Evolutionary conservation across 1,140 invertebrate genomes (phyloP), one percentile per base, ranked within the genome.

Genomic region (Wasmannia auropunctata): DNA sequence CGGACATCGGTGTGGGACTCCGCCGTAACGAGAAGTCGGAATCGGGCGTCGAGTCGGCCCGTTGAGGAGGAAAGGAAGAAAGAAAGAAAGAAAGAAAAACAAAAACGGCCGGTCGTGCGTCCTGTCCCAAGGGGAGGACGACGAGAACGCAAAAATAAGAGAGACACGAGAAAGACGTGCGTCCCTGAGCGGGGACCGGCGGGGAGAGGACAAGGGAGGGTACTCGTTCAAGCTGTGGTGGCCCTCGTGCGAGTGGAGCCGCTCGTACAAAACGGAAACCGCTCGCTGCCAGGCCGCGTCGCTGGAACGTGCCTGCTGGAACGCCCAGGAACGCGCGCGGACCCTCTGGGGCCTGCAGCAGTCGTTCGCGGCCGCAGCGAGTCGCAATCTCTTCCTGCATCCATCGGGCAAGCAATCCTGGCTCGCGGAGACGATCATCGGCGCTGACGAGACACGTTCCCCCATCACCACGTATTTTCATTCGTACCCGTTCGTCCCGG

Each of bases 401-500:
- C 85, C 87, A 40, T 56, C 74, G 84, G 37, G 86, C 86, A 91
- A 86, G n/a, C n/a, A n/a, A 77, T 90, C 77, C 86, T 91, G 87
- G 91, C 87, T 90, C 85, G 92, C 89, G 86, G 91, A 81, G 80
- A 87, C 92, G 76, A 87, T 88, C 67, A 31, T 80, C 62, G 77
- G 58, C 89, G 91, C 91, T 88, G 93, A 92, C 83, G 91, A 93
- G 91, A 90, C 91, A 92, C 90, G 91, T 49, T 91, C 93, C 90
- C 90, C 93, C 91, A 93, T 94, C 95, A 95, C 94, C 93, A 95
- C 95, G 95, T 95, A 95, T 94, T 95, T 95, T 95, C 95, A 95
- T 93, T 95, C 95, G 94, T 95, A 95, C 90, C 94, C 94, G 91
- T 94, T 95, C 84, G 93, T 95, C 92, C 95, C 94, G 94, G 94